phyloP scores from a whole-genome alignment of 2,888 invertebrate species.

The Harmothoe impar region DNA sequence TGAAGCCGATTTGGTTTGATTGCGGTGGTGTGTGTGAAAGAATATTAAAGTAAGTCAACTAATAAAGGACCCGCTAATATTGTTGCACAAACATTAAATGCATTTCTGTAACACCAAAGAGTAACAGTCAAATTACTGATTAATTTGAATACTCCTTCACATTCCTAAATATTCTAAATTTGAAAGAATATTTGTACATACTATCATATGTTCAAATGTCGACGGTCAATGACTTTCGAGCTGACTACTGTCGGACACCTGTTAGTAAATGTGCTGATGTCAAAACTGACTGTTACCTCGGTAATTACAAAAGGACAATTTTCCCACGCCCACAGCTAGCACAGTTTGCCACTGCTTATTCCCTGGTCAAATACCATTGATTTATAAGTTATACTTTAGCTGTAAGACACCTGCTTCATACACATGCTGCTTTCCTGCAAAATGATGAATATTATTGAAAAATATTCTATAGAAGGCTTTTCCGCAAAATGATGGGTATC shows the following conservation, averaged over 20 bases:
- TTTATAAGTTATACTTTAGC: background rate
- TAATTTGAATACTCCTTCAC: too few species aligned
- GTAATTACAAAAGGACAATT: background rate
- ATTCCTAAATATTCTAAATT: too few species aligned
- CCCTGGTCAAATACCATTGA: background rate
- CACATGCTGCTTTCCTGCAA: background rate
- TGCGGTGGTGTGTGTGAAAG: background rate
- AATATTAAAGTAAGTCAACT: background rate
- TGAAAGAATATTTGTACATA: too few species aligned
- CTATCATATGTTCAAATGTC: too few species aligned
- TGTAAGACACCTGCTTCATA: background rate
- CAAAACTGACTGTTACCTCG: background rate
- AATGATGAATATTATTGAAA: too few species aligned
- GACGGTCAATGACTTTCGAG: too few species aligned
- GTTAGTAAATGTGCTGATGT: background rate
- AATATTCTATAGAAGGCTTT: too few species aligned
- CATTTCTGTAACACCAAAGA: too few species aligned
- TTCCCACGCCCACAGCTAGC: background rate
- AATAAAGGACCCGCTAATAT: background rate
- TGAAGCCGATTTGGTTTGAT: background rate
- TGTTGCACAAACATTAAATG: background rate
- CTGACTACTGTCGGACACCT: too few species aligned
- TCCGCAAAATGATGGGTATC: too few species aligned
- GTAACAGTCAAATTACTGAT: too few species aligned
- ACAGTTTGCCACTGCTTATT: conserved; percentile 7